Conservation (phyloP, 2,113 vertebrate species). For the Chamaea fasciata region DNA sequence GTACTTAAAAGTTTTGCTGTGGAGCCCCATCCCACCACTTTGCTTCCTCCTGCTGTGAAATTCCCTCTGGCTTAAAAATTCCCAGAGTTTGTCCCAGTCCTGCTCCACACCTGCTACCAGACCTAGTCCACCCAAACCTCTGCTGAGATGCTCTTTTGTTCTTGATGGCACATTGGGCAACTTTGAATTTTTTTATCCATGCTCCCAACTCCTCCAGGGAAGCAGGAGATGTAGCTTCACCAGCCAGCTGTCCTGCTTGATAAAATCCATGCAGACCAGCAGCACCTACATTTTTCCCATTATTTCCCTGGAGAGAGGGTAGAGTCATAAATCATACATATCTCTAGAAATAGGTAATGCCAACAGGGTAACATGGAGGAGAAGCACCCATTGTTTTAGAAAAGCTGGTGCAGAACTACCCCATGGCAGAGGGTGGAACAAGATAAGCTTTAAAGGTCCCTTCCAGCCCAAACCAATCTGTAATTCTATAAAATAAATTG, state of each 20-base stretch:
- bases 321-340: neutral
- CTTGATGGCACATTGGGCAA: neutral
- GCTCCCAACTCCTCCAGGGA: neutral
- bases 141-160: neutral
- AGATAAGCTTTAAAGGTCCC: neutral
- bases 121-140: neutral
- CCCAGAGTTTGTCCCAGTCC: neutral
- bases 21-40: rapidly evolving
- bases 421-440: neutral
- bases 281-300: neutral
- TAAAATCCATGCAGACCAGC: neutral
- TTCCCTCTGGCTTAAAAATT: neutral
- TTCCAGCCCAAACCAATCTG: neutral
- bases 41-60: neutral
- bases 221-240: neutral
- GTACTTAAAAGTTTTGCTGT: neutral
- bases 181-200: neutral
- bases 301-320: neutral
- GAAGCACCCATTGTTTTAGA: neutral
- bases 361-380: neutral
- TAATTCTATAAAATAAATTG: neutral
- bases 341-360: neutral
- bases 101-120: neutral
- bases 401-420: neutral
- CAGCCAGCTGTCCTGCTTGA: neutral